A percentile compares a stretch with the other conserved stretches of the same genome.
Conservation (phyloP, 2,113 vertebrate species). For the Cryptotis parvus region DNA sequence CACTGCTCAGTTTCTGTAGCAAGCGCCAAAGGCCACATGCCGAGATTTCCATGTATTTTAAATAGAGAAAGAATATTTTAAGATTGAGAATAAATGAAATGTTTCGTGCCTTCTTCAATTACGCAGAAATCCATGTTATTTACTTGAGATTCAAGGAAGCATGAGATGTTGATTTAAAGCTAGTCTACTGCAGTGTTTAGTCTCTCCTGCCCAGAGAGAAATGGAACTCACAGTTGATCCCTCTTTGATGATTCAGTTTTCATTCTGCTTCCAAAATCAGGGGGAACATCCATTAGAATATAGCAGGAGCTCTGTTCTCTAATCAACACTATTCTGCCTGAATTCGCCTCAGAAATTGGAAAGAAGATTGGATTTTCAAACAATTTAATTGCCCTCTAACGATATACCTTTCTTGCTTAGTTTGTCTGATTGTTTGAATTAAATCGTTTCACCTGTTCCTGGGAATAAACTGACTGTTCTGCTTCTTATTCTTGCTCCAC, state of each 20-base stretch:
- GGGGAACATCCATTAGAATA: not conserved
- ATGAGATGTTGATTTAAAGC: not conserved
- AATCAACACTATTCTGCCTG: not conserved
- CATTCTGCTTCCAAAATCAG: constrained; percentile 44
- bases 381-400: not conserved
- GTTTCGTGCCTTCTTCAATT: constrained; percentile 13
- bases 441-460: constrained; percentile 11
- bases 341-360: constrained; percentile 33
- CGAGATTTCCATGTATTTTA: not conserved
- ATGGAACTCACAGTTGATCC: not conserved
- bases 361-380: constrained; percentile 42
- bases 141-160: not conserved
- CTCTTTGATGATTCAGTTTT: constrained; percentile 36
- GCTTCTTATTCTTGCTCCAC: not conserved
- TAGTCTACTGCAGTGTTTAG: not conserved
- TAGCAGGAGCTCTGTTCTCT: constrained; percentile 32
- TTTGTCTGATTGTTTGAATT: constrained; percentile 20
- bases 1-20: not conserved
- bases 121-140: not conserved
- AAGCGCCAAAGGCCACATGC: not conserved
- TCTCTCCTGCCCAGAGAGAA: not conserved
- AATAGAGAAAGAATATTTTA: constrained; percentile 17
- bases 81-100: not conserved
- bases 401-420: not conserved
- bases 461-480: not conserved